These are phyloP conservation scores for Stratiomys singularior DNA, from an alignment of 2,888 invertebrate genomes.

Conservation along the genomic window DNA sequence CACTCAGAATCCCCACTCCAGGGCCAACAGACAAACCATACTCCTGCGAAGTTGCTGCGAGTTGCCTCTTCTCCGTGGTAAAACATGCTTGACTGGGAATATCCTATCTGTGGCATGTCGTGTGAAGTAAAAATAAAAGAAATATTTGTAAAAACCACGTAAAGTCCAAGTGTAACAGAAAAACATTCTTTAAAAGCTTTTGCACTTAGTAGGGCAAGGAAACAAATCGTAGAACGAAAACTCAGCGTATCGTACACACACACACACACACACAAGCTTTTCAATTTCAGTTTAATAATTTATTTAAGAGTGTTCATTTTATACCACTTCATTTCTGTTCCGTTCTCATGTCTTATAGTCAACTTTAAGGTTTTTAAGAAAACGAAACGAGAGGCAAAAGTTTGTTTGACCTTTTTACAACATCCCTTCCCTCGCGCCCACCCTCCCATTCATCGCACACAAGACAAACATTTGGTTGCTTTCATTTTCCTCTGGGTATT, in stretches of 20 bases:
- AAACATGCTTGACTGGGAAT: not conserved
- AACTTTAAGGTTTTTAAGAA: conserved; percentile 41
- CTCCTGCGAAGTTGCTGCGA: too few species aligned
- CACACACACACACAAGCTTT: conserved; percentile 17
- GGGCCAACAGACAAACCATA: too few species aligned
- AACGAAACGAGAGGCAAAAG: conserved; percentile 20
- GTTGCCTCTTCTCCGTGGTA: too few species aligned
- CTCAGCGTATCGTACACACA: not conserved
- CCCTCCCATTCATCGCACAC: conserved; percentile 13
- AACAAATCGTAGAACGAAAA: not conserved
- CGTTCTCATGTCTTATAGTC: conserved; percentile 11
- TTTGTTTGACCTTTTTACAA: conserved; percentile 43
- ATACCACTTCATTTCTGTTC: conserved; percentile 29
- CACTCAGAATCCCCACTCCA: too few species aligned
- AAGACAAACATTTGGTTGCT: conserved; percentile 20
- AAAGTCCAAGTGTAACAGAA: not conserved
- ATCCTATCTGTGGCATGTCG: not conserved
- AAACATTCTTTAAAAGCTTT: not conserved
- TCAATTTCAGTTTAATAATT: conserved; percentile 43
- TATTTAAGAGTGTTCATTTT: conserved; percentile 44
- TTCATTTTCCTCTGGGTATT: conserved; percentile 32
- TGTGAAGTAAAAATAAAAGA: conserved; percentile 8
- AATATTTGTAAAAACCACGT: not conserved
- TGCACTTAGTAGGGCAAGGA: not conserved
- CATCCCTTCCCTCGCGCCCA: not conserved